Evolutionary conservation across 2,888 invertebrate species (phyloP).

Genomic region (Chaitophorus viminalis): DNA sequence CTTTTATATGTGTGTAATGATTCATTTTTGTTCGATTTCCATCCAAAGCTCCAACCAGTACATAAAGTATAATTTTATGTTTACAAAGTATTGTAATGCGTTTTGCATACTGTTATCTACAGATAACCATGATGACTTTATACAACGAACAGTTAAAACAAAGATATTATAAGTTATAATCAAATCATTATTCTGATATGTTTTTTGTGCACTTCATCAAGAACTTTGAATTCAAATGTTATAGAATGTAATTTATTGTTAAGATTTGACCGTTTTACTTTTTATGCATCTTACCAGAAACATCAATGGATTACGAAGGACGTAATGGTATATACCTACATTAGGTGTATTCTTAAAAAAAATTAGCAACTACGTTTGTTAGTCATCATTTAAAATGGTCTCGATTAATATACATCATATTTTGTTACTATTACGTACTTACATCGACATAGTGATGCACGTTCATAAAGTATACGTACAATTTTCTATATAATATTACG

Average conservation of each 20-base stretch:
- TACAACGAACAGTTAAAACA: not conserved
- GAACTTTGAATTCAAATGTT: not conserved
- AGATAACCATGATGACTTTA: too few species aligned
- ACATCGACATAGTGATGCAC: not conserved
- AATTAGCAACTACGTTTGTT: not conserved
- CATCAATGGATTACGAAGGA: not conserved
- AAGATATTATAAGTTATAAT: not conserved
- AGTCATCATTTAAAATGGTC: not conserved
- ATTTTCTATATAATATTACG: not conserved
- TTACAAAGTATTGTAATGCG: not conserved
- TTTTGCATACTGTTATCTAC: too few species aligned
- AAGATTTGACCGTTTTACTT: too few species aligned
- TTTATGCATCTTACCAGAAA: too few species aligned
- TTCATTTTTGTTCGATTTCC: not conserved
- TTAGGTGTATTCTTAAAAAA: too few species aligned
- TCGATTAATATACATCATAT: not conserved
- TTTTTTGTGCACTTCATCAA: not conserved
- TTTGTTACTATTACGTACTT: too few species aligned
- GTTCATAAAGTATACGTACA: not conserved
- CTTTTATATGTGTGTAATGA: too few species aligned
- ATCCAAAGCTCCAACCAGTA: not conserved
- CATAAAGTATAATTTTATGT: not conserved
- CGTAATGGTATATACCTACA: too few species aligned
- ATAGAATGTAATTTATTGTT: too few species aligned
- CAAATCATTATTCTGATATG: not conserved